phyloP scores from a whole-genome alignment of 2,888 invertebrate species.

The Macrosiphum euphorbiae region DNA sequence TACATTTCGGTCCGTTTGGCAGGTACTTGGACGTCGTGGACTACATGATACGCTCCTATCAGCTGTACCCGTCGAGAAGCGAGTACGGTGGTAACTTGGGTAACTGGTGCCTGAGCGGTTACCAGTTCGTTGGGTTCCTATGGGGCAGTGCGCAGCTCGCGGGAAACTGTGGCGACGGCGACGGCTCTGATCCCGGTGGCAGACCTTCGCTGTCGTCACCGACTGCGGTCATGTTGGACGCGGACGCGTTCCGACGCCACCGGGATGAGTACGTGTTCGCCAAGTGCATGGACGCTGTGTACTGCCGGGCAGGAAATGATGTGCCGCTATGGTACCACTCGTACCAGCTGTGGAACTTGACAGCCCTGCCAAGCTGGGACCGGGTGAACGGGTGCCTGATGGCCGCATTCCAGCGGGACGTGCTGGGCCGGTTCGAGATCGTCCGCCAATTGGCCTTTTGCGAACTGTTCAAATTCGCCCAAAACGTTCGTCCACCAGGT shows the following conservation, averaged over 20 bases:
- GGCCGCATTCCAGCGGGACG: neutral
- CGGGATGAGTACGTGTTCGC: neutral
- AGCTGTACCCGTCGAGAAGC: neutral
- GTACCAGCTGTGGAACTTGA: constrained; percentile 42
- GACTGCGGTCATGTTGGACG: neutral
- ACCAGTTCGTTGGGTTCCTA: constrained; percentile 21
- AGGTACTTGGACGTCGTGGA: constrained; percentile 37
- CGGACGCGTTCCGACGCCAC: neutral
- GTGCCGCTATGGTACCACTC: neutral
- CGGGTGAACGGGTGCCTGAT: constrained; percentile 27
- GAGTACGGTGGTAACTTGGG: neutral
- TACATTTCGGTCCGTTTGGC: neutral
- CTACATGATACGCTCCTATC: neutral
- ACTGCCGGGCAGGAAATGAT: neutral
- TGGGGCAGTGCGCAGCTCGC: constrained; percentile 47
- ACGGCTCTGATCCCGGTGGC: neutral
- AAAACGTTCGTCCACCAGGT: neutral
- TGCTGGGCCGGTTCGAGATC: constrained; percentile 5
- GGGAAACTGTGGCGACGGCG: neutral
- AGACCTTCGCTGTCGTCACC: neutral
- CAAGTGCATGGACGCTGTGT: constrained; percentile 2
- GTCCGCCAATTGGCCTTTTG: neutral
- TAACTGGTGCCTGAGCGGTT: constrained; percentile 11
- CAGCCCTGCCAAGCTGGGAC: neutral
- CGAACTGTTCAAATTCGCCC: neutral